Evolutionary conservation across 2,113 vertebrate genomes (phyloP).

Genomic region (Dromas ardeola): DNA sequence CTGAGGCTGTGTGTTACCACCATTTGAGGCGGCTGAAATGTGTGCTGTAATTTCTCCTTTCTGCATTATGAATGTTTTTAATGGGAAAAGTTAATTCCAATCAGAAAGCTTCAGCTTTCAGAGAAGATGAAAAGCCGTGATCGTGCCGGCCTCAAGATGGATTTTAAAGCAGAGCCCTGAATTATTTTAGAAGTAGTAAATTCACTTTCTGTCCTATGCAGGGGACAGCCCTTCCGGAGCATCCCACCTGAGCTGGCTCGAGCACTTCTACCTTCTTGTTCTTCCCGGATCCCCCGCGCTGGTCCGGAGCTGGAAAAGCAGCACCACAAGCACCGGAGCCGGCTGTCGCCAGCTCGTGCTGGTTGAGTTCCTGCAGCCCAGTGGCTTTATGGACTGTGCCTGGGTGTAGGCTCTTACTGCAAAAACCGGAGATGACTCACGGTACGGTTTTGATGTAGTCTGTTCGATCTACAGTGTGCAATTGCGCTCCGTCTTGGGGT

Average conservation of each 20-base stretch:
- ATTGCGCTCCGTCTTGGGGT: not conserved
- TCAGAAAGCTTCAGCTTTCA: not conserved
- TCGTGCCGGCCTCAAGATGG: not conserved
- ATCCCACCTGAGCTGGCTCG: rapidly evolving
- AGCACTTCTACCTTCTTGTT: not conserved
- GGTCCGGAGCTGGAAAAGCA: not conserved
- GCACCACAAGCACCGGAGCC: rapidly evolving
- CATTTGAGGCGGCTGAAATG: not conserved
- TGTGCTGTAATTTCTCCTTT: not conserved
- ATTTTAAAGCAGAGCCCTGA: not conserved
- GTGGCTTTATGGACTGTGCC: not conserved
- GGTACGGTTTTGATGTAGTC: not conserved
- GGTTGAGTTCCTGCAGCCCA: not conserved
- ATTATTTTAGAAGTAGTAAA: not conserved
- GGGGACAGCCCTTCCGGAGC: not conserved
- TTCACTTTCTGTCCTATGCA: not conserved
- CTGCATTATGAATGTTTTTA: not conserved
- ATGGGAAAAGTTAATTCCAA: not conserved
- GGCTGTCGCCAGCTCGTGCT: not conserved
- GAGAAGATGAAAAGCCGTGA: not conserved
- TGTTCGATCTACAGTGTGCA: not conserved
- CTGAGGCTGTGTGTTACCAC: not conserved
- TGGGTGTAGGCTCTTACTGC: not conserved
- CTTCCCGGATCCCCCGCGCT: not conserved
- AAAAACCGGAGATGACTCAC: rapidly evolving